Evolutionary conservation across 2,113 vertebrate genomes (phyloP).

Genomic region (Oncorhynchus kisutch): DNA sequence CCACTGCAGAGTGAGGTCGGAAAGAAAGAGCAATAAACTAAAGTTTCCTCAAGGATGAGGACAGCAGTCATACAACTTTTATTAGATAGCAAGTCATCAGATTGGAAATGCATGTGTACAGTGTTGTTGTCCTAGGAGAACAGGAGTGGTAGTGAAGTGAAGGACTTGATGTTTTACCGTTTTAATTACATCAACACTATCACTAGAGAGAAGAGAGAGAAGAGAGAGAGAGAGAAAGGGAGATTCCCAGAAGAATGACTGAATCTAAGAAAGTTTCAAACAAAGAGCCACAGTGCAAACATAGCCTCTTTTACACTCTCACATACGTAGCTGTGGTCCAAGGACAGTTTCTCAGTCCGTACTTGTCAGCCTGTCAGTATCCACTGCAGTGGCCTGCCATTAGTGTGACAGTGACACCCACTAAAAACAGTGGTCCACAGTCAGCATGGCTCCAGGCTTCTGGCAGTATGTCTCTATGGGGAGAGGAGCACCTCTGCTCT

Average conservation of each 20-base stretch:
- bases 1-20: conserved; percentile 1
- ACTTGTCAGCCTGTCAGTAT: conserved; percentile 16
- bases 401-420: conserved; percentile 7
- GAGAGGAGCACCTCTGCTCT: conserved; percentile 3
- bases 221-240: background rate
- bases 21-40: conserved; percentile 5
- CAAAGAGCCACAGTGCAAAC: conserved; percentile 10
- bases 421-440: conserved; percentile 17
- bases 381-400: conserved; percentile 5
- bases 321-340: conserved; percentile 39
- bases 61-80: conserved; percentile 47
- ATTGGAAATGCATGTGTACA: conserved; percentile 16
- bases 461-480: no score
- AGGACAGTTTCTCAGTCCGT: conserved; percentile 4
- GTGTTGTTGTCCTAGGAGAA: conserved; percentile 28
- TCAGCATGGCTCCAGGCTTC: background rate
- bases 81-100: conserved; percentile 32
- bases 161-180: conserved; percentile 10
- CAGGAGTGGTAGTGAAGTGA: background rate
- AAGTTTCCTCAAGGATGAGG: conserved; percentile 31
- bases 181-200: conserved; percentile 25
- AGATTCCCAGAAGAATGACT: background rate
- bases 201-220: background rate
- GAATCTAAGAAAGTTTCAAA: background rate
- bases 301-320: conserved; percentile 8